These are phyloP conservation scores for Athetis lepigone DNA, from an alignment of 2,888 invertebrate genomes.

Conservation along the genomic window DNA sequence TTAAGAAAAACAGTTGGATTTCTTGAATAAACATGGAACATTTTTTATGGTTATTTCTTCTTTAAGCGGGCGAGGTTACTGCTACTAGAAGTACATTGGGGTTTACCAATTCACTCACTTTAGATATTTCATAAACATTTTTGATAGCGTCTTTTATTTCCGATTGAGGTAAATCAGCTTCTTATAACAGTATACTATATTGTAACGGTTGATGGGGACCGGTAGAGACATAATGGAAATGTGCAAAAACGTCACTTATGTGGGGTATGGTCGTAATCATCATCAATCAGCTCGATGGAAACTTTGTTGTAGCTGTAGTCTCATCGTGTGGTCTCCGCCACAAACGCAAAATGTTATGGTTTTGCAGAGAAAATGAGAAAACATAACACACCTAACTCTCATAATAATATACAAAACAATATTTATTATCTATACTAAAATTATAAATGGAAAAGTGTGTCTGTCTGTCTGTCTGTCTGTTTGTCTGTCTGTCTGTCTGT, in stretches of 20 bases:
- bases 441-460: no score
- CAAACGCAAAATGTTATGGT: slow-evolving; percentile 3
- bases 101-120: slow-evolving; percentile 13
- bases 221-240: slow-evolving; percentile 63
- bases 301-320: slow-evolving; percentile 28
- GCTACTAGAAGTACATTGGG: slow-evolving; percentile 39
- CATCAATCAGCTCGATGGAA: slow-evolving; percentile 64
- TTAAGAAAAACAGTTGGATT: slow-evolving; percentile 54
- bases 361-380: neutral
- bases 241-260: slow-evolving; percentile 71
- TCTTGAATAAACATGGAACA: slow-evolving; percentile 64
- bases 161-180: slow-evolving; percentile 47
- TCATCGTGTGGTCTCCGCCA: neutral
- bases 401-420: neutral
- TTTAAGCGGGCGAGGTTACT: slow-evolving; percentile 31
- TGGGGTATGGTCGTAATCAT: slow-evolving; percentile 62
- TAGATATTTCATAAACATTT: neutral
- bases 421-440: neutral
- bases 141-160: neutral
- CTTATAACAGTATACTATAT: slow-evolving; percentile 60
- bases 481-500: no score
- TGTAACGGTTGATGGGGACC: slow-evolving; percentile 68
- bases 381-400: neutral
- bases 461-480: no score
- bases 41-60: slow-evolving; percentile 56